Percentiles rank a stretch among this genome's conserved stretches.
phyloP scores from a whole-genome alignment of 2,797 vertebrate genomes.

The Otolemur crassicaudatus region DNA sequence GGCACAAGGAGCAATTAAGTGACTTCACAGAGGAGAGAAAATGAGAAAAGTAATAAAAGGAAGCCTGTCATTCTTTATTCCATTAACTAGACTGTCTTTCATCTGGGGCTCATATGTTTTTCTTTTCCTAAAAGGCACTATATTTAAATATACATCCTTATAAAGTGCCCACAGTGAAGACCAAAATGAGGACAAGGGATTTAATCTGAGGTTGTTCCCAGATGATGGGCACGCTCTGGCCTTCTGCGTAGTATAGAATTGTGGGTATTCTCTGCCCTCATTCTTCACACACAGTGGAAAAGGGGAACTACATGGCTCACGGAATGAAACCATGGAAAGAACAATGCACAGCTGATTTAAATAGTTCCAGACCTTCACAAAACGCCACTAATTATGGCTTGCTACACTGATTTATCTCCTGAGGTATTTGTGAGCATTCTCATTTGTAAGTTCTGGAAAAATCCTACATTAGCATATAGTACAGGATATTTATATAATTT shows the following conservation, averaged over 20 bases:
- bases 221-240: constrained; percentile 47
- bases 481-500: background rate
- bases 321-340: constrained; percentile 74
- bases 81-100: constrained; percentile 22
- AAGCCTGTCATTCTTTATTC: background rate
- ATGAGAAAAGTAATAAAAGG: background rate
- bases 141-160: constrained; percentile 68
- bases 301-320: constrained; percentile 21
- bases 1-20: background rate
- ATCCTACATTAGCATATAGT: constrained; percentile 27
- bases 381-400: constrained; percentile 71
- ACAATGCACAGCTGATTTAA: constrained; percentile 54
- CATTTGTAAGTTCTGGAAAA: background rate
- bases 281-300: constrained; percentile 71
- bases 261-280: constrained; percentile 48
- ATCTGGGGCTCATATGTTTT: constrained; percentile 45
- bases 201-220: constrained; percentile 62
- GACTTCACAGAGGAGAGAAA: background rate
- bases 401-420: background rate
- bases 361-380: constrained; percentile 8
- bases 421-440: constrained; percentile 56
- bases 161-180: constrained; percentile 56
- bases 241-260: constrained; percentile 38
- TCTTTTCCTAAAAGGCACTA: constrained; percentile 19
- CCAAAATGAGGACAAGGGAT: constrained; percentile 64